Conservation (phyloP, 2,797 vertebrate species). For the Amniataba percoides region DNA sequence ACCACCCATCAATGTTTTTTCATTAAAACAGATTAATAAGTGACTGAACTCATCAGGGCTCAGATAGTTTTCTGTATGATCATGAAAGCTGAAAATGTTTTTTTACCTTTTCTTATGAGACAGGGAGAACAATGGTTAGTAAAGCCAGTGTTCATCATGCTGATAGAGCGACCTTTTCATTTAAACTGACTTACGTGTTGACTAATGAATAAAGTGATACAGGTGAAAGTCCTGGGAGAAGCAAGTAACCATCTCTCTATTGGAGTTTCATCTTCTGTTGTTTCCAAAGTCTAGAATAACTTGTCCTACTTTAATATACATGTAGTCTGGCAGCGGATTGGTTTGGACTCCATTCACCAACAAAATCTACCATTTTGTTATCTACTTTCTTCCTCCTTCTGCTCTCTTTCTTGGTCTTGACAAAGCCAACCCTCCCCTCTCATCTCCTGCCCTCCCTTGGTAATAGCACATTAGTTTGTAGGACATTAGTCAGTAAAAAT, state of each 20-base stretch:
- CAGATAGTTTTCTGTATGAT: not conserved
- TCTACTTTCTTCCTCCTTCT: not conserved
- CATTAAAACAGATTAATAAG: too few species aligned
- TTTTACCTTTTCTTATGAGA: not conserved
- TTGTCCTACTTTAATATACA: not conserved
- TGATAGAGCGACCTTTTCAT: too few species aligned
- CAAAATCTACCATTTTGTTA: not conserved
- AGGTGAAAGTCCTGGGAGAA: not conserved
- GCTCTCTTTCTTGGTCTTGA: conserved; percentile 31
- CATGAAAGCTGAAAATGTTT: not conserved
- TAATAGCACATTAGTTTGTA: conserved; percentile 63
- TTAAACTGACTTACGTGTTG: too few species aligned
- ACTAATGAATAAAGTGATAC: too few species aligned
- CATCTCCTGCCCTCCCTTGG: conserved; percentile 40
- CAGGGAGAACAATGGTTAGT: not conserved
- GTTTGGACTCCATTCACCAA: not conserved
- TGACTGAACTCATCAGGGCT: too few species aligned
- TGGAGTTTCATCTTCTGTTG: not conserved
- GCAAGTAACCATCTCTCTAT: not conserved
- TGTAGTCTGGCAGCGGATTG: not conserved
- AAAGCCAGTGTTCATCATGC: too few species aligned
- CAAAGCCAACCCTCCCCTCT: conserved; percentile 44
- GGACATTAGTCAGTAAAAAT: conserved; percentile 73
- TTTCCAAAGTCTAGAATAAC: not conserved
- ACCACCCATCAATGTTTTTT: too few species aligned